phyloP scores from a whole-genome alignment of 2,888 invertebrate species.

The Chaitophorus viminalis region DNA sequence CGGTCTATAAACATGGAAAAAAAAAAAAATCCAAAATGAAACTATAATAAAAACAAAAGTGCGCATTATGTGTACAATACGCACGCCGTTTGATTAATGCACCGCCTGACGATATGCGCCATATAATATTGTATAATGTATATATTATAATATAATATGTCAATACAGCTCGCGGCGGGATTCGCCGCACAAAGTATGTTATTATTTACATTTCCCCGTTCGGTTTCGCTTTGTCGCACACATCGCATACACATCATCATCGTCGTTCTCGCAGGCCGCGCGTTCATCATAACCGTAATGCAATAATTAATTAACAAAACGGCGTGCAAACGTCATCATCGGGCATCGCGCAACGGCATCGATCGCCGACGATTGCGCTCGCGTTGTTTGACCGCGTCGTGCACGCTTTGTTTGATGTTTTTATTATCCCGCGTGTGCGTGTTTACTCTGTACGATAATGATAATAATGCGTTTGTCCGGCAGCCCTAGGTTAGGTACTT shows the following conservation, averaged over 20 bases:
- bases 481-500: not conserved
- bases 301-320: constrained; percentile 43
- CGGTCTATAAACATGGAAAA: no score
- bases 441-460: no score
- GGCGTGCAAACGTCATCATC: constrained; percentile 41
- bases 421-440: not conserved
- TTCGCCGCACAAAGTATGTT: not conserved
- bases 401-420: constrained; percentile 20
- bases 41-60: not conserved
- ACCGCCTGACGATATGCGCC: not conserved
- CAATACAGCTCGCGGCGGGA: constrained; percentile 39
- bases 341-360: not conserved
- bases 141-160: constrained; percentile 17
- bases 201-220: constrained; percentile 48
- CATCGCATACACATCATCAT: no score
- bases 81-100: not conserved
- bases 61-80: not conserved
- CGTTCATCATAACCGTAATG: not conserved
- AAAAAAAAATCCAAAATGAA: no score
- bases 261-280: not conserved
- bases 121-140: not conserved
- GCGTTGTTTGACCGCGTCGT: not conserved
- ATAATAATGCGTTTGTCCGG: not conserved
- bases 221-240: constrained; percentile 13
- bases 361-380: constrained; percentile 28